phyloP scores from a whole-genome alignment of 1,140 invertebrate species.

The Hypsibius dujardini region DNA sequence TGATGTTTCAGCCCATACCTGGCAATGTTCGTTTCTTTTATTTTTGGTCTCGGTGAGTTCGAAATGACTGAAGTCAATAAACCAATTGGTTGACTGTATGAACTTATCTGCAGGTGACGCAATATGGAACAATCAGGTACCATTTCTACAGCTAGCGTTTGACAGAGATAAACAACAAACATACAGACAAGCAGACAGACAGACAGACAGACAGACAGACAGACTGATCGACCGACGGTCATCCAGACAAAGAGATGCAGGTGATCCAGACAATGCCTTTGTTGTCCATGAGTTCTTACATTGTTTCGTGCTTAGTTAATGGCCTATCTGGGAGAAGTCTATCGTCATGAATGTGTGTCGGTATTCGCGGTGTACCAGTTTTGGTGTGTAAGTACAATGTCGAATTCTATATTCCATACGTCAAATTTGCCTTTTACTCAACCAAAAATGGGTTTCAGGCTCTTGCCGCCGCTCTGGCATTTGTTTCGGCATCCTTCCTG shows the following conservation, averaged over 20 bases:
- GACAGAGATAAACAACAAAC: background rate
- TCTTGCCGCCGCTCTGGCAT: background rate
- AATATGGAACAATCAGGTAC: background rate
- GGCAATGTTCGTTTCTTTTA: background rate
- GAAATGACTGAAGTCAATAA: background rate
- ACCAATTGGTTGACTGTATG: background rate
- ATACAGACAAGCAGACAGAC: background rate
- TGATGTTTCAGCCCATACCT: background rate
- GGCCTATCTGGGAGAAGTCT: conserved; percentile 1
- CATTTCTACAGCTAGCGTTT: background rate
- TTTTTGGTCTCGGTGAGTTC: conserved; percentile 3
- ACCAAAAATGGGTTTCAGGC: background rate
- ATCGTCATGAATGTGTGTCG: conserved; percentile 8
- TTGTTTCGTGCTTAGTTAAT: background rate
- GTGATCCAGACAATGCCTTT: background rate
- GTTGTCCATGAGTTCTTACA: no score
- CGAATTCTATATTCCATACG: background rate
- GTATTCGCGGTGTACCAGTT: conserved; percentile 9
- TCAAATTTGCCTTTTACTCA: background rate
- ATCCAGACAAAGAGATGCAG: background rate
- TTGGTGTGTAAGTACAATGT: conserved; percentile 11
- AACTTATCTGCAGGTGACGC: conserved; percentile 6
- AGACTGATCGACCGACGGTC: background rate
- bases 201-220: background rate
- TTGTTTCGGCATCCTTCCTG: background rate